These are phyloP conservation scores for Thereva unica DNA, from an alignment of 2,888 invertebrate genomes.

Conservation along the genomic window DNA sequence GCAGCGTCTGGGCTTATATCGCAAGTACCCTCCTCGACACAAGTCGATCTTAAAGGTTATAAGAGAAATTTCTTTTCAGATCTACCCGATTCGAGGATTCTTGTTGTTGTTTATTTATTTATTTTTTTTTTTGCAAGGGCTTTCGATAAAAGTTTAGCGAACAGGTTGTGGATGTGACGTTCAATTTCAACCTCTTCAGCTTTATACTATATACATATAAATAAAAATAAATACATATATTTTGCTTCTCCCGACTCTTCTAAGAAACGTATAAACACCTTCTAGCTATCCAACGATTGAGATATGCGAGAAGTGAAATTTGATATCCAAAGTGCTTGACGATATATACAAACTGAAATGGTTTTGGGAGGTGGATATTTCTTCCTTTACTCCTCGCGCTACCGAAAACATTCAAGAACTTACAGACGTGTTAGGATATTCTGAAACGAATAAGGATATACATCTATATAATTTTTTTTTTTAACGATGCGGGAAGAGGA, in stretches of 20 bases:
- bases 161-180: slow-evolving; percentile 17
- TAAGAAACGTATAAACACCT: slow-evolving; percentile 19
- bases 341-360: neutral
- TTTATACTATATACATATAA: neutral
- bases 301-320: slow-evolving; percentile 19
- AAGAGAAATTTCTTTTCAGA: slow-evolving; percentile 3
- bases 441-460: slow-evolving; percentile 16
- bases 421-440: slow-evolving; percentile 17
- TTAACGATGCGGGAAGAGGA: neutral
- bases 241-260: too few relatives aligned
- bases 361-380: neutral
- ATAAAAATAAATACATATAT: too few relatives aligned
- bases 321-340: neutral
- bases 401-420: neutral
- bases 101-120: neutral
- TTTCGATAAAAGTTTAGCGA: neutral
- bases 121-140: neutral
- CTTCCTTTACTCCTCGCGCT: neutral
- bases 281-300: slow-evolving; percentile 7
- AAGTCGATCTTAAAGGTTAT: neutral
- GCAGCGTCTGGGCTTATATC: neutral
- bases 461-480: slow-evolving; percentile 5
- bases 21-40: neutral
- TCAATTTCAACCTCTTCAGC: slow-evolving; percentile 12
- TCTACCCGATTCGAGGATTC: slow-evolving; percentile 3